Evolutionary conservation across 2,113 vertebrate species (phyloP), one percentile per base, ranked within the genome.

Genomic region (Xiphophorus maculatus): DNA sequence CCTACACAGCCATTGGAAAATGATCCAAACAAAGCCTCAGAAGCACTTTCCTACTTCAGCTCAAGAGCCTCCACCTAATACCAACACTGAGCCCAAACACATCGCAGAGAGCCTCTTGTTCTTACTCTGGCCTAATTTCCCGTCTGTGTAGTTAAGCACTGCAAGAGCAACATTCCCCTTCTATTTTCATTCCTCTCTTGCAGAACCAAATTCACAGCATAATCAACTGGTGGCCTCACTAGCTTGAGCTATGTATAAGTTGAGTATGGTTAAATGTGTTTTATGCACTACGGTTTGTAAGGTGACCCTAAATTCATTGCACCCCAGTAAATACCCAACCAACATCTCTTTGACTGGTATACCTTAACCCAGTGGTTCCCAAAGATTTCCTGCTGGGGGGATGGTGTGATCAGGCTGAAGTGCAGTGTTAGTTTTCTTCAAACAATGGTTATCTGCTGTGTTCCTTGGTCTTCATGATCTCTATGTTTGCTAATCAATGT

Each of bases 1-100:
- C 83, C 77, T 82, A 90, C 87, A 84, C 80, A 82, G 73, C 84
- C 66, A 87, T 83, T 81, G 42, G 64, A 91, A 84, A 84, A 86
- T 85, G 86, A 86, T 88, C 83, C 80, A 72, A 68, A 88, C 82
- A 87, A 76, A 87, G 79, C 82, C 81, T 62, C 76, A 84, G 82
- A 76, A 86, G 81, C 82, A 79, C 87, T 82, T 68, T 60, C 54
- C 71, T 74, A 84, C 87, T 90, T 86, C 73, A 90, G 82, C 82
- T 92, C 77, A 70, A 90, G 80, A 88, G 82, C 81, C 69, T 81
- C 68, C 29, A 80, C 69, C 85, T 77, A 78, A 87, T 72, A 86
- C 79, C 83, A 83, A 81, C n/a, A 80, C 60, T 71, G 81, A 89
- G 76, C 77, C 75, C 48, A 71, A 88, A 85, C 73, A 73, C 84